Conservation (phyloP, 2,888 invertebrate genomes). For the Mesorhabditis belari region DNA sequence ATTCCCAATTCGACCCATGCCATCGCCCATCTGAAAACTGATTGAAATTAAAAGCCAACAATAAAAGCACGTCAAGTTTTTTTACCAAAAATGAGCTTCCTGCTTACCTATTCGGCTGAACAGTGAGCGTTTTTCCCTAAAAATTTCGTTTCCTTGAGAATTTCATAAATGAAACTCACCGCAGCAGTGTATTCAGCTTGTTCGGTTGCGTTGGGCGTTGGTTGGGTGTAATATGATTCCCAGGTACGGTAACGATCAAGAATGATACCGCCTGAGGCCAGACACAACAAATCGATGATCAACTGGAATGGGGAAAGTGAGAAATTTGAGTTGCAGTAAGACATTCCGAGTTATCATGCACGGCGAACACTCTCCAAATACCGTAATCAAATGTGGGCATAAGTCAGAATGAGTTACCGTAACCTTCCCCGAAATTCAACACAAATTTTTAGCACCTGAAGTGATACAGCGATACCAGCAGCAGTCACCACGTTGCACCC, state of each 20-base stretch:
- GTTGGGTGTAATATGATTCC: constrained; percentile 19
- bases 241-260: constrained; percentile 34
- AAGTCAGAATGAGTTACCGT: neutral
- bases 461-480: constrained; percentile 34
- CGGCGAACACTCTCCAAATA: too few relatives aligned
- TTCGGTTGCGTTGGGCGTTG: constrained; percentile 25
- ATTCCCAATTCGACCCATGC: constrained; percentile 38
- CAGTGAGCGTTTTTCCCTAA: constrained; percentile 4
- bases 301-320: constrained; percentile 13
- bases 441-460: constrained; percentile 14
- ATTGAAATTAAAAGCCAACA: neutral
- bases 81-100: neutral
- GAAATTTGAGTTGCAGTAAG: too few relatives aligned
- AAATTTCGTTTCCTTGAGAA: neutral
- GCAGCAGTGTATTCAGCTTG: constrained; percentile 13
- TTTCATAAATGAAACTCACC: constrained; percentile 1
- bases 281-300: constrained; percentile 26
- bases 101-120: neutral
- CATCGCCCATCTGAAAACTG: constrained; percentile 17
- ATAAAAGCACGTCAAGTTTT: too few relatives aligned
- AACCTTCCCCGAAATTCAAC: neutral
- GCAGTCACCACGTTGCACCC: constrained; percentile 41
- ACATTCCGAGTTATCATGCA: too few relatives aligned
- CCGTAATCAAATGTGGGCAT: too few relatives aligned
- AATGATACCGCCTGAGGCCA: constrained; percentile 28